These are phyloP conservation scores for Lanistes nyassanus DNA, from an alignment of 1,140 invertebrate genomes.

Conservation along the genomic window DNA sequence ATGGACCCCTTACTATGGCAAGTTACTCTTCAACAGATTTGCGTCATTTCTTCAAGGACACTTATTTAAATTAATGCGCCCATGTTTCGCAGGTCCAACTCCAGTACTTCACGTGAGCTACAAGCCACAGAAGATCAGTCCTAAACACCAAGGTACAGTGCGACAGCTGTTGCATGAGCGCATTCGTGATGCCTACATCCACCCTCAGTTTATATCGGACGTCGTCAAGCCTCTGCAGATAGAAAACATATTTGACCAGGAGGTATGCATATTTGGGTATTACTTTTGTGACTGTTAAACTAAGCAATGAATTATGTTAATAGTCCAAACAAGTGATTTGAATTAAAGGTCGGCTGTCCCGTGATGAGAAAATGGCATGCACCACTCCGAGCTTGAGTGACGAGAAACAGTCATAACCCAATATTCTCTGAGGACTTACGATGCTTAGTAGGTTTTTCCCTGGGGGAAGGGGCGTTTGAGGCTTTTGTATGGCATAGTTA, in stretches of 20 bases:
- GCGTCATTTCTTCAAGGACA: neutral
- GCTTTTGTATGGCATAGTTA: too few relatives aligned
- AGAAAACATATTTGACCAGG: slow-evolving; percentile 98
- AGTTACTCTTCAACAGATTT: too few relatives aligned
- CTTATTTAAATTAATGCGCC: slow-evolving; percentile 16
- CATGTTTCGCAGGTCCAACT: slow-evolving; percentile 35
- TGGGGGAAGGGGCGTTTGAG: too few relatives aligned
- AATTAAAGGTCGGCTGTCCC: slow-evolving; percentile 10
- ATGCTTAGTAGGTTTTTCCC: too few relatives aligned
- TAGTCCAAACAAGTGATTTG: neutral
- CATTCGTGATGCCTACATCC: slow-evolving; percentile 95
- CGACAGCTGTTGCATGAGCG: slow-evolving; percentile 93
- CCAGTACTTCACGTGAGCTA: slow-evolving; percentile 98
- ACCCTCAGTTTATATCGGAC: slow-evolving; percentile 98
- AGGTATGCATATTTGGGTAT: slow-evolving; percentile 71
- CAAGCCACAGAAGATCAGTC: slow-evolving; percentile 99
- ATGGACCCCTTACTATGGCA: too few relatives aligned
- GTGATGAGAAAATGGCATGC: slow-evolving; percentile 32
- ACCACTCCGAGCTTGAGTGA: slow-evolving; percentile 25
- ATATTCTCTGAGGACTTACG: slow-evolving; percentile 10
- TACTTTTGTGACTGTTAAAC: neutral
- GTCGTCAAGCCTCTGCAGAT: slow-evolving; percentile 99
- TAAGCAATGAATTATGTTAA: neutral
- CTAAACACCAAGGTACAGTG: slow-evolving; percentile 94
- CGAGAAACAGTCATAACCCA: slow-evolving; percentile 28